These are phyloP conservation scores for Drosophila hydei DNA, from an alignment of 1,140 invertebrate genomes.

Conservation along the genomic window DNA sequence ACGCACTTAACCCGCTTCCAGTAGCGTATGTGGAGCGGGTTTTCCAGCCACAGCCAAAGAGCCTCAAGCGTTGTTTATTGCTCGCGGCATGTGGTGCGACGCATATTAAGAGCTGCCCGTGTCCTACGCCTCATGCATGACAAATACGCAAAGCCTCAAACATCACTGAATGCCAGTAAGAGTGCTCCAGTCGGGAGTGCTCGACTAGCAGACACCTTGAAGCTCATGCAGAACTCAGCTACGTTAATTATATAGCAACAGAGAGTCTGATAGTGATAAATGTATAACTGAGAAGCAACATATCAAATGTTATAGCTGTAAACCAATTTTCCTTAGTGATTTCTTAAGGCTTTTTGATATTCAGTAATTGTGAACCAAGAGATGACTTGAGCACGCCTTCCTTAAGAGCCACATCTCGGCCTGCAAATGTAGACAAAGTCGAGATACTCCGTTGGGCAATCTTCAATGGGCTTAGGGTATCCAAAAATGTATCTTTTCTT, in stretches of 20 bases:
- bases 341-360: no score
- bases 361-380: no score
- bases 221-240: no score
- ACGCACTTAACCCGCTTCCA: slow-evolving; percentile 80
- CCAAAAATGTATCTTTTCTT: slow-evolving; percentile 12
- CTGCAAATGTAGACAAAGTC: no score
- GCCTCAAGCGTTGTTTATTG: slow-evolving; percentile 40
- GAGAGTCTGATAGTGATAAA: no score
- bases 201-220: not conserved
- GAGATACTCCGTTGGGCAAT: not conserved
- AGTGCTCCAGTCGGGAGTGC: not conserved
- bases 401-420: no score
- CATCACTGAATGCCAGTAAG: not conserved
- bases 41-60: slow-evolving; percentile 28
- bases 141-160: slow-evolving; percentile 30
- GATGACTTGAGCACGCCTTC: no score
- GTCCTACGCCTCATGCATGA: slow-evolving; percentile 46
- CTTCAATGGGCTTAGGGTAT: not conserved
- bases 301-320: no score
- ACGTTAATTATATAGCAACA: no score
- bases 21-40: slow-evolving; percentile 68
- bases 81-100: slow-evolving; percentile 34
- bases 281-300: no score
- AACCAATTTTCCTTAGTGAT: no score
- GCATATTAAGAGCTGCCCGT: slow-evolving; percentile 47